Base-by-base conservation (phyloP, 2,888 invertebrate genomes). In the Tiliacea citrago region DNA sequence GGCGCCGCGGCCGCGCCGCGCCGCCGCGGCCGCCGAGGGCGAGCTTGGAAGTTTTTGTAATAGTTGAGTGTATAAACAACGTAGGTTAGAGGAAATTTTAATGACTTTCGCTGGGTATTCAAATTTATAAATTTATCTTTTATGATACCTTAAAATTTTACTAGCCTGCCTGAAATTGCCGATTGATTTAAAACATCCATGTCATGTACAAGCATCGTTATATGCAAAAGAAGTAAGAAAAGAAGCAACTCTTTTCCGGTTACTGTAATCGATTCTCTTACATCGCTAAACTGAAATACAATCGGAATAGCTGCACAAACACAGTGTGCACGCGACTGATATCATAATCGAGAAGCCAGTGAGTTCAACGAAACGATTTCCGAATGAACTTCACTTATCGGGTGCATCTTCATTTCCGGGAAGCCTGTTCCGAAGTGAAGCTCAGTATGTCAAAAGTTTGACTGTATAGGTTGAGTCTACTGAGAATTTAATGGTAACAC, bases 381-480 rank as follows among this genome's bases (percentile, higher is more conserved):
- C 62, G 67, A 82, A 68, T 73, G 70, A 82, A 75, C 57, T 70
- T 53, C 72, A 55, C 35, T 61, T 75, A 82, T 82, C 79, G 67
- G 75, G 68, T 70, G 66, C 79, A 69, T 82, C 82, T 78, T 39
- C 65, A 68, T 75, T 82, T 82, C 66, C 69, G 78, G 55, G 68
- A 73, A 79, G 45, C 63, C 47, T 68, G 77, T 77, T 72, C 21
- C 71, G 12, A 45, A 24, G 29, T 71, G n/a, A 71, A 68, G 57
- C 61, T 55, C 35, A 4, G 35, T 53, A 16, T 35, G 47, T 73
- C 21, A 49, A 45, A 65, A 68, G 57, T 65, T 68, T 51, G n/a
- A 47, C 29, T 65, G 7, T 35, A 13, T 53, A 49, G 7, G 12
- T 47, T 8, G 8, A 35, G 13, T 63, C 13, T 62, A n/a, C n/a